A percentile compares a stretch with the other conserved stretches of the same genome.
Evolutionary conservation across 2,113 vertebrate genomes (phyloP).

Genomic region (Sprattus sprattus): DNA sequence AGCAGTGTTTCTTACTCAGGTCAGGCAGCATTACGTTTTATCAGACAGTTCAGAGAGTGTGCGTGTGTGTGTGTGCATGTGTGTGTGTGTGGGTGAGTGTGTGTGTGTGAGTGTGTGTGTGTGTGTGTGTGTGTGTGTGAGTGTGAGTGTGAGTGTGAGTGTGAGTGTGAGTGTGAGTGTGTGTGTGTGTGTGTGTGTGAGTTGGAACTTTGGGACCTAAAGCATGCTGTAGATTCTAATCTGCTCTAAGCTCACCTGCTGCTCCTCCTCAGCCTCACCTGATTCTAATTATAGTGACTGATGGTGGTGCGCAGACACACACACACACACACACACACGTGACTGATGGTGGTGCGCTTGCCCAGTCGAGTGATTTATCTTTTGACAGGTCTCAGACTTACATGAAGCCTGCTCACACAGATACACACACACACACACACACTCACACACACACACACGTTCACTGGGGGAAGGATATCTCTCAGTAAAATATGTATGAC

Average conservation of each 20-base stretch:
- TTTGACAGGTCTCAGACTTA: constrained; percentile 61
- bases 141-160: neutral
- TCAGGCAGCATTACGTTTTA: too few relatives aligned
- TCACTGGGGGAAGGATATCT: constrained; percentile 69
- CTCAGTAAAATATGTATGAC: constrained; percentile 80
- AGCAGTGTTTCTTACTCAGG: too few relatives aligned
- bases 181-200: neutral
- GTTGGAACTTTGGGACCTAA: neutral
- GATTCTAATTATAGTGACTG: too few relatives aligned
- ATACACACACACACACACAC: too few relatives aligned
- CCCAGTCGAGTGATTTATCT: constrained; percentile 66
- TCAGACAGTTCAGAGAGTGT: too few relatives aligned
- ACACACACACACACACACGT: constrained; percentile 44
- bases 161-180: neutral
- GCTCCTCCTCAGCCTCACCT: constrained; percentile 49
- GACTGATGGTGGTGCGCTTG: constrained; percentile 57
- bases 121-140: neutral
- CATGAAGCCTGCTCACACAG: constrained; percentile 40
- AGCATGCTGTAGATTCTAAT: neutral
- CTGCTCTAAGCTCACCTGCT: neutral
- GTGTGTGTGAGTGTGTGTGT: neutral
- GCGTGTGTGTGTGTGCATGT: neutral
- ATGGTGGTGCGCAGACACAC: constrained; percentile 56
- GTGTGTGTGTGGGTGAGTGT: neutral
- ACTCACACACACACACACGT: neutral